A percentile compares a stretch with the other conserved stretches of the same genome.
These are phyloP conservation scores for Manis javanica DNA, from an alignment of 2,797 vertebrate species.

Conservation along the genomic window DNA sequence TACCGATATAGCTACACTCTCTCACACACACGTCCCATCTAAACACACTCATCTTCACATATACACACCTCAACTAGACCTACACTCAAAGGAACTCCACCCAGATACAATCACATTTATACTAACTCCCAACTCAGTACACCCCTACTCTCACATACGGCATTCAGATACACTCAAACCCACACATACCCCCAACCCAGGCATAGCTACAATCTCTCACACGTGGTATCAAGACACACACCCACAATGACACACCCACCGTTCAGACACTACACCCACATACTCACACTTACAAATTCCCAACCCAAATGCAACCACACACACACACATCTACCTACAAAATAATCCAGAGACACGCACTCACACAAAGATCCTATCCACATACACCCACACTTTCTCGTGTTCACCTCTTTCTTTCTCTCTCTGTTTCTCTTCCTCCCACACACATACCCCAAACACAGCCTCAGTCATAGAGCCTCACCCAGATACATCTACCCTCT, in stretches of 20 bases:
- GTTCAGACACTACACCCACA: constrained; percentile 16
- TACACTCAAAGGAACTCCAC: constrained; percentile 1
- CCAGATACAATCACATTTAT: constrained; percentile 44
- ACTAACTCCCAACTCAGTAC: constrained; percentile 19
- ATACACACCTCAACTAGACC: constrained; percentile 37
- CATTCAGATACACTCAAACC: constrained; percentile 3
- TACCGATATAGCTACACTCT: constrained; percentile 5
- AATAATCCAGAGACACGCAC: constrained; percentile 46
- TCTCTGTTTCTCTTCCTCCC: neutral
- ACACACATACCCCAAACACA: neutral
- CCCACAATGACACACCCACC: neutral
- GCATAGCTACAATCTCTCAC: neutral
- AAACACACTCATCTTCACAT: constrained; percentile 20
- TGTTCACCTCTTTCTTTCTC: neutral
- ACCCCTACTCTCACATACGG: constrained; percentile 21
- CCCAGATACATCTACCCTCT: neutral
- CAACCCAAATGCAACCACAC: constrained; percentile 39
- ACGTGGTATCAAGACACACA: constrained; percentile 14
- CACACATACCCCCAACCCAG: neutral
- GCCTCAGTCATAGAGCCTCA: neutral
- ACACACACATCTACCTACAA: neutral
- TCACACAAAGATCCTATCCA: constrained; percentile 13
- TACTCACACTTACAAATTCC: constrained; percentile 42
- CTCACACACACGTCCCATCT: constrained; percentile 43
- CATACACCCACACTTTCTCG: constrained; percentile 23